These are phyloP conservation scores for Syrrhaptes paradoxus DNA, from an alignment of 2,113 vertebrate species.

Conservation along the genomic window DNA sequence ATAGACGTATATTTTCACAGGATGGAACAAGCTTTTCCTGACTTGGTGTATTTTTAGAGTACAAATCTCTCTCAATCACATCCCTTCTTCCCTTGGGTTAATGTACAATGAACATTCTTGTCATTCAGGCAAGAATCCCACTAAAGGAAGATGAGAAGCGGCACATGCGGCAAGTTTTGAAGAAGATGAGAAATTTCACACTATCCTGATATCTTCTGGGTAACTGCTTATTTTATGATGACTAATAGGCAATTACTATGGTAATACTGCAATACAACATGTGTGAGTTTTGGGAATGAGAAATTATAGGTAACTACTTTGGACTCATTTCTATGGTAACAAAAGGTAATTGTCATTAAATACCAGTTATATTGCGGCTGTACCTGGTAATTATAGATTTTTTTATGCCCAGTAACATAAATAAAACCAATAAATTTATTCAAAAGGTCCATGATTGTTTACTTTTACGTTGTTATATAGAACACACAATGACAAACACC, in stretches of 20 bases:
- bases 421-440: slow-evolving; percentile 83
- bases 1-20: neutral
- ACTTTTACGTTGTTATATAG: slow-evolving; percentile 62
- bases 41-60: neutral
- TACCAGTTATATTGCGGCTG: slow-evolving; percentile 77
- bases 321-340: slow-evolving; percentile 87
- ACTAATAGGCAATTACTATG: slow-evolving; percentile 87
- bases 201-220: slow-evolving; percentile 79
- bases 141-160: neutral
- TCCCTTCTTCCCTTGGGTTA: neutral
- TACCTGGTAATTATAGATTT: slow-evolving; percentile 85
- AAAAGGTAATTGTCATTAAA: slow-evolving; percentile 86
- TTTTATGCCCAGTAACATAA: slow-evolving; percentile 81
- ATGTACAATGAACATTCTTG: neutral
- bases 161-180: slow-evolving; percentile 57
- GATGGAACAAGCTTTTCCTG: neutral
- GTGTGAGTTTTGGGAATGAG: slow-evolving; percentile 80
- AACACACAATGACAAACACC: slow-evolving; percentile 72
- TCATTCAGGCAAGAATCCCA: slow-evolving; percentile 9
- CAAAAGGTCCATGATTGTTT: slow-evolving; percentile 78
- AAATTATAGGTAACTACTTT: slow-evolving; percentile 83
- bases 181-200: slow-evolving; percentile 77
- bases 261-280: slow-evolving; percentile 82
- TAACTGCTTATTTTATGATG: slow-evolving; percentile 84
- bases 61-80: neutral